Evolutionary conservation across 2,797 vertebrate species (phyloP), one percentile per base, ranked within the genome.

Genomic region (Triplophysa yarkandensis): DNA sequence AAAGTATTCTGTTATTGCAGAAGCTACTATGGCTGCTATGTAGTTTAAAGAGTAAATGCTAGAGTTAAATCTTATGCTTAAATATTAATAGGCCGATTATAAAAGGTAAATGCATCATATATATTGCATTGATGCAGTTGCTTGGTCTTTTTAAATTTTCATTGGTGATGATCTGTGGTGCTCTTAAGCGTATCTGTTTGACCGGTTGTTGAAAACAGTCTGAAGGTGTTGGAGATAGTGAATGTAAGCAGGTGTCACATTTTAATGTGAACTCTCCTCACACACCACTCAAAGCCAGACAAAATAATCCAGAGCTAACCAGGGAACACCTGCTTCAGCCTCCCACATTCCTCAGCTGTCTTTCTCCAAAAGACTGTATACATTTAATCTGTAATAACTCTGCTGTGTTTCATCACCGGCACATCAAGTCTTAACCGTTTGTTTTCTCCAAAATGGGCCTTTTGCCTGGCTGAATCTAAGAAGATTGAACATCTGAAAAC

Each of bases 291-390:
- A 32, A 66, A 57, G 77, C 66, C 60, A 70, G 52, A 74, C 71
- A 79, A 68, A 79, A 79, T 71, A 79, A 65, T 21, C n/a, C 71
- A 60, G 60, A 19, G 43, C 67, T 75, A 48, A 68, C 55, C 48
- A 63, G 46, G 58, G 60, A 69, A 74, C 71, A 71, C 71, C 71
- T 71, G 77, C 62, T 75, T 2, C 50, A 50, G 46, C 54, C 50
- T 73, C 39, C 77, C 52, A 69, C 66, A 79, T 79, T 79, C 71
- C 48, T 79, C 23, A 16, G 52, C 30, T 21, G 19, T 70, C 70
- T 60, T 70, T 46, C 60, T n/a, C 6, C 7, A 39, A 30, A 54
- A 74, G 28, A 63, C 46, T 74, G 64, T 77, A 60, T 72, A 72
- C 34, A 43, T 30, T 54, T 72, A 32, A 54, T 62, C 61, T 17